Base-by-base conservation (phyloP, 2,888 invertebrate species). In the Drosophila pseudotalamancana region DNA sequence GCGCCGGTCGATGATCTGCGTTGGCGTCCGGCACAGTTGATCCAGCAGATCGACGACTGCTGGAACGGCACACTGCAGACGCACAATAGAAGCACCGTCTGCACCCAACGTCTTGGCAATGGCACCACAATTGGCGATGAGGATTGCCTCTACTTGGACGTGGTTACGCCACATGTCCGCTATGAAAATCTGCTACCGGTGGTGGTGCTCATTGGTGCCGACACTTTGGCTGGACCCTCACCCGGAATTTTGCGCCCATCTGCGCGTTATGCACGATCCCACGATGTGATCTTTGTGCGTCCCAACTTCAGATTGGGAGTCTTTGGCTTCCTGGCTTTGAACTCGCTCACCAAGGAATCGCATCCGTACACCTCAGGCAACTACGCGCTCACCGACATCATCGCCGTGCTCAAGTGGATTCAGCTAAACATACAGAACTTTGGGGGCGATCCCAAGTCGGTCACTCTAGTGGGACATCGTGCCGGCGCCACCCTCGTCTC, bases 401-500 rank as follows among this genome's bases (percentile, higher is more conserved):
- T 97, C 11, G 94, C 93, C 0, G 96, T 94, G 0, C 92, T 97
- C 14, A 93, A 94, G 60, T 97, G 97, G 97, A 94, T 97, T 1
- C 93, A 96, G 63, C 91, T 94, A 72, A 97, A 97, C 89, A 96
- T 97, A 40, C 94, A 94, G 56, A 94, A 96, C 89, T 97, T 97
- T 86, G 97, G 97, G 0, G 97, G 97, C 0, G 95, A 97, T 89
- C 93, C 94, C 1, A 92, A 93, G 1, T 93, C 95, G 3, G 96
- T 98, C 0, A 97, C 97, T 0, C 88, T 98, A 31, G 93, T 97
- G 80, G 98, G 97, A 0, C 97, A 97, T 88, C 93, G 96, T 18
- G 96, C 97, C 0, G 97, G 97, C 1, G 97, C 95, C 0, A 97
- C 97, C 0, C 91, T 97, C 11, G 95, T 96, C 0, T 95, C 96